Conservation (phyloP, 2,797 vertebrate genomes). For the Mus minutoides region DNA sequence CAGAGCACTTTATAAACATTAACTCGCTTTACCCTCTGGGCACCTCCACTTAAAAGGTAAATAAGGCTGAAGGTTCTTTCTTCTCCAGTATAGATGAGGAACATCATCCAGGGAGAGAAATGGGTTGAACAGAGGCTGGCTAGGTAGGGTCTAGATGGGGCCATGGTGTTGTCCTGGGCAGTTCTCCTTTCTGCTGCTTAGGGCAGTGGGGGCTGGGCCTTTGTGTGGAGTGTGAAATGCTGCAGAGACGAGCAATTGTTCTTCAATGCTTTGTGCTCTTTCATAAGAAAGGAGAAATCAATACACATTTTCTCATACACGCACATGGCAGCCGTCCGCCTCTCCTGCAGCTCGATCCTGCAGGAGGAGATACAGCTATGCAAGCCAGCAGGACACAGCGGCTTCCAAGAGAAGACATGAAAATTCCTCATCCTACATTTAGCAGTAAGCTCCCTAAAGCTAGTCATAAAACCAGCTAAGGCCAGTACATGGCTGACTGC, state of each 20-base stretch:
- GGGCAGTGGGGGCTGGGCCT: conserved; percentile 64
- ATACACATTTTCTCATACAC: conserved; percentile 79
- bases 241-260: conserved; percentile 75
- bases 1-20: conserved; percentile 77
- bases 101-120: conserved; percentile 41
- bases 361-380: not conserved
- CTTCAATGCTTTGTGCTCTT: conserved; percentile 74
- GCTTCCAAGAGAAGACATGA: conserved; percentile 32
- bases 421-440: conserved; percentile 26
- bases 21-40: conserved; percentile 71
- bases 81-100: conserved; percentile 63
- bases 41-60: conserved; percentile 71
- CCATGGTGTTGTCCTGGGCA: not conserved
- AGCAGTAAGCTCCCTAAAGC: conserved; percentile 52
- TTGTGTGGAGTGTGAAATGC: conserved; percentile 73
- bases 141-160: not conserved
- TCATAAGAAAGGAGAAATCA: conserved; percentile 80
- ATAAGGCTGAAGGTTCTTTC: conserved; percentile 72
- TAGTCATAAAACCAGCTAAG: not conserved
- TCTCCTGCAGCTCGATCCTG: conserved; percentile 4
- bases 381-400: not conserved
- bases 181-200: conserved; percentile 39
- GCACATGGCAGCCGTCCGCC: conserved; percentile 51
- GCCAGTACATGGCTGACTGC: not conserved
- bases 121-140: conserved; percentile 18